Percentiles rank a stretch among this genome's conserved stretches.
Conservation (phyloP, 2,888 invertebrate species). For the Fragum whitleyi region DNA sequence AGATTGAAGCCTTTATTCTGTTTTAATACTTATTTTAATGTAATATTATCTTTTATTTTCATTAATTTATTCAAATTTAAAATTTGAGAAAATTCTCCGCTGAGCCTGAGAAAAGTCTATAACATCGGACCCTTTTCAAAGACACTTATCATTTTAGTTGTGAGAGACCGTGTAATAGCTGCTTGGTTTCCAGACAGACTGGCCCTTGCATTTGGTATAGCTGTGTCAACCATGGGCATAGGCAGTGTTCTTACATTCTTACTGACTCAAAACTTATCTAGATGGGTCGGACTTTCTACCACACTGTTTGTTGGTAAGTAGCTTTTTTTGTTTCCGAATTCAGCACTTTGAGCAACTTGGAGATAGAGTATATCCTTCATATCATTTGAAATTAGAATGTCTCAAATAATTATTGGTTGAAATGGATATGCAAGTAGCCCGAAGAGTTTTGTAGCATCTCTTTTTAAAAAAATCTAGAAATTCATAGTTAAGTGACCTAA, state of each 20-base stretch:
- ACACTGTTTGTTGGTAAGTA: constrained; percentile 81
- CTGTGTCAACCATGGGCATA: constrained; percentile 81
- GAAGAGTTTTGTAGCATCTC: no score
- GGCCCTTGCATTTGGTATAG: constrained; percentile 82
- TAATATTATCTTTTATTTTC: no score
- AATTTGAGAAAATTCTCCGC: no score
- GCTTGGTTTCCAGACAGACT: constrained; percentile 83
- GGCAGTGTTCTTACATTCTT: constrained; percentile 83
- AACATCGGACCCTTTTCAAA: no score
- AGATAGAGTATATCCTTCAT: background rate
- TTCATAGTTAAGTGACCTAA: no score
- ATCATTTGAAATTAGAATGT: background rate
- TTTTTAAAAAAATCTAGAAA: no score
- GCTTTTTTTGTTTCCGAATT: background rate
- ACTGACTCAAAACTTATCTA: constrained; percentile 75
- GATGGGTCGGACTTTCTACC: constrained; percentile 72
- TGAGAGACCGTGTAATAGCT: constrained; percentile 81
- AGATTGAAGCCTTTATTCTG: no score
- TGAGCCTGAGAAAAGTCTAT: no score
- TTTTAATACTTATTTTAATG: no score
- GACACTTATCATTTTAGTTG: no score
- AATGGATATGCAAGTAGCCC: no score
- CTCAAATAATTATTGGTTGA: background rate
- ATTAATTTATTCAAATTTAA: no score
- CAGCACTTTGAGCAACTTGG: background rate